These are phyloP conservation scores for Serinus canaria DNA, from an alignment of 2,113 vertebrate genomes.

Conservation along the genomic window DNA sequence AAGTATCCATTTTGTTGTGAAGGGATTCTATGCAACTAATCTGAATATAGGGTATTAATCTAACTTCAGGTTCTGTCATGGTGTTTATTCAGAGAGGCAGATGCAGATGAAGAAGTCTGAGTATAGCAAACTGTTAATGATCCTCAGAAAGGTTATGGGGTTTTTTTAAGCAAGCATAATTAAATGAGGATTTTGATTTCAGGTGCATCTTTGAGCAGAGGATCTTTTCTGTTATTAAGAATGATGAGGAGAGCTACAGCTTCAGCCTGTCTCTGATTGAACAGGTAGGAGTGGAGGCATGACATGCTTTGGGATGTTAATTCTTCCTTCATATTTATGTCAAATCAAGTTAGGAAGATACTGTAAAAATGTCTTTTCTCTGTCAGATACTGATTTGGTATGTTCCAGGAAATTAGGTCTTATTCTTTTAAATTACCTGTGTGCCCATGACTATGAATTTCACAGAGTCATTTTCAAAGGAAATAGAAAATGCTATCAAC, in stretches of 20 bases:
- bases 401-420: constrained; percentile 18
- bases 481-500: constrained; percentile 12
- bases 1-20: background rate
- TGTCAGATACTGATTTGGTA: background rate
- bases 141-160: background rate
- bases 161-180: background rate
- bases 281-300: background rate
- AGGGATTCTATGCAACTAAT: background rate
- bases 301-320: background rate
- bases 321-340: constrained; percentile 2
- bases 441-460: background rate
- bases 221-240: background rate
- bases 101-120: background rate
- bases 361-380: background rate
- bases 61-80: background rate
- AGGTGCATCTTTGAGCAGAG: background rate
- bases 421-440: background rate
- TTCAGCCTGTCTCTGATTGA: background rate
- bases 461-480: background rate
- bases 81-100: background rate
- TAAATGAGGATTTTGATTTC: background rate
- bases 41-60: background rate
- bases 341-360: background rate
- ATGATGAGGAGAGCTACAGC: background rate
- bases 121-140: background rate